Percentiles rank a stretch among this genome's conserved stretches.
phyloP scores from a whole-genome alignment of 2,113 vertebrate species.

The Gallinago media region DNA sequence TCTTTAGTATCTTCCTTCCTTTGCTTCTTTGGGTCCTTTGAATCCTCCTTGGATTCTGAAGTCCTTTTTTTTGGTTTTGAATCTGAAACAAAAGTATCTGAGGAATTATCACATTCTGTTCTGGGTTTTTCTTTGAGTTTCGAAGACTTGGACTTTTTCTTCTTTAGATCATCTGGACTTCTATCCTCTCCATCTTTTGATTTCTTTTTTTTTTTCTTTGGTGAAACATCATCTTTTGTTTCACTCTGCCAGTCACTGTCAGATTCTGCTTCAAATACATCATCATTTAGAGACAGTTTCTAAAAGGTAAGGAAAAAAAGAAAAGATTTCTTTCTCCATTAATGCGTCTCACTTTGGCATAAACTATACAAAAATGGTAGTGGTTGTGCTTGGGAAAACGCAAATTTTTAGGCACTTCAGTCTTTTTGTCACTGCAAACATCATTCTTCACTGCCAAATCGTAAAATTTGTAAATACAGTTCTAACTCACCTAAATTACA shows the following conservation, averaged over 20 bases:
- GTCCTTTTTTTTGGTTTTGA: slow-evolving; percentile 81
- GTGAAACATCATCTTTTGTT: slow-evolving; percentile 78
- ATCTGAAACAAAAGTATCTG: slow-evolving; percentile 70
- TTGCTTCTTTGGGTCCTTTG: slow-evolving; percentile 86
- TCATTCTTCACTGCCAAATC: background rate
- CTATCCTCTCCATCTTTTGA: slow-evolving; percentile 71
- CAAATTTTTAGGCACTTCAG: background rate
- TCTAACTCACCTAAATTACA: background rate
- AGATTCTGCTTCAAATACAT: slow-evolving; percentile 91
- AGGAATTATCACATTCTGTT: slow-evolving; percentile 74
- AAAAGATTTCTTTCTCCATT: background rate
- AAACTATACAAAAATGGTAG: background rate
- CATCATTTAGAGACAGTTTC: slow-evolving; percentile 85
- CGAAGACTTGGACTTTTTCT: slow-evolving; percentile 83
- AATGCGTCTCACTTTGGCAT: background rate
- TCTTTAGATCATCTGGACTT: slow-evolving; percentile 69
- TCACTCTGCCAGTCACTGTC: slow-evolving; percentile 86
- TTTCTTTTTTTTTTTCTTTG: slow-evolving; percentile 88
- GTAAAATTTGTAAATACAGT: background rate
- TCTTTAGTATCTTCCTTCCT: slow-evolving; percentile 89
- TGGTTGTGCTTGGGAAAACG: background rate
- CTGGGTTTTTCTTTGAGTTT: slow-evolving; percentile 86
- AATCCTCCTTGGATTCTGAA: slow-evolving; percentile 83
- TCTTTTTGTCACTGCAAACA: background rate
- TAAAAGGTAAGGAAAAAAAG: slow-evolving; percentile 55